Percentiles rank a stretch among this genome's conserved stretches.
phyloP scores from a whole-genome alignment of 2,113 vertebrate genomes.

The Lagopus muta region DNA sequence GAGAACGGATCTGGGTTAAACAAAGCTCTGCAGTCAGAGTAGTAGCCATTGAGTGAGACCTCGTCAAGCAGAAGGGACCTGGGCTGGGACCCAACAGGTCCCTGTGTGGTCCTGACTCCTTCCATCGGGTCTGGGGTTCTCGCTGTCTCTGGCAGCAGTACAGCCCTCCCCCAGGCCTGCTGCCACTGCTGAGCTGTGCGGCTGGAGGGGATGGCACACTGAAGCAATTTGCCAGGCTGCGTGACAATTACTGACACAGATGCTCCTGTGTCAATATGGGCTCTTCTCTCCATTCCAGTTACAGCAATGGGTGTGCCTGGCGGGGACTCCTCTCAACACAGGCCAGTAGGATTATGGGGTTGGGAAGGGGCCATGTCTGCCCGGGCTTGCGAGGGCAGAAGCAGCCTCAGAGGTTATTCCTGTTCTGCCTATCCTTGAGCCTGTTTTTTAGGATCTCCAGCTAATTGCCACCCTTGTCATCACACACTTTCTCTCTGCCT shows the following conservation, averaged over 20 bases:
- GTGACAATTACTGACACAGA: constrained; percentile 72
- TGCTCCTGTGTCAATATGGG: constrained; percentile 76
- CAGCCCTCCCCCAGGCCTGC: not conserved
- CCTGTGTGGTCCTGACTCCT: not conserved
- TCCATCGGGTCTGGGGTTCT: not conserved
- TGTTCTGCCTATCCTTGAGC: not conserved
- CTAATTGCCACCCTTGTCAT: not conserved
- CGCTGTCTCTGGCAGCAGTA: not conserved
- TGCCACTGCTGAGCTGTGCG: not conserved
- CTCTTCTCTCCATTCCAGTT: constrained; percentile 51
- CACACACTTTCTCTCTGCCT: not conserved
- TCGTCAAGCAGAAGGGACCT: not conserved
- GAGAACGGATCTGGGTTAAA: not conserved
- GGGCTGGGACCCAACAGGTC: not conserved
- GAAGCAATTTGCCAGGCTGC: constrained; percentile 65
- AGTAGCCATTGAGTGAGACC: not conserved
- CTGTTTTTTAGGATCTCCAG: not conserved
- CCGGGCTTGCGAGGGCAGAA: not conserved
- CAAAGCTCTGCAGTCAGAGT: not conserved
- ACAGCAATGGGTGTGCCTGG: constrained; percentile 68
- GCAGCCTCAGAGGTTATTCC: not conserved
- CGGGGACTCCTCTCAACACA: not conserved
- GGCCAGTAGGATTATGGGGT: constrained; percentile 62
- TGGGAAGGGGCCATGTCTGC: constrained; percentile 58
- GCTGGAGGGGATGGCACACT: constrained; percentile 54